These are phyloP conservation scores for Halictus quadricinctus DNA, from an alignment of 2,888 invertebrate species.

Conservation along the genomic window DNA sequence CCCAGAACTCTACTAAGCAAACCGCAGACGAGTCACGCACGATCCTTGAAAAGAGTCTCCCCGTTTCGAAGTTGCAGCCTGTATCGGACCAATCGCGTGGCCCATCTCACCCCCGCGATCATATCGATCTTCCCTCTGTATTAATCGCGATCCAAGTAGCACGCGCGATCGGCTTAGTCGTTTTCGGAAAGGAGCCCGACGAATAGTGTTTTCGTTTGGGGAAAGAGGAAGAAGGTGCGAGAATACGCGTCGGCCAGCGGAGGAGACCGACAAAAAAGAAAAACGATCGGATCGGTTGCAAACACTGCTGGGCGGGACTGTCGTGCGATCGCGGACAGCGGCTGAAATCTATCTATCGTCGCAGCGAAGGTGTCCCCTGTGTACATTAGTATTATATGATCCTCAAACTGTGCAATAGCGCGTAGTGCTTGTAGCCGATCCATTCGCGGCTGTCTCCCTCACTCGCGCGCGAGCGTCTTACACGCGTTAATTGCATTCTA, in stretches of 20 bases:
- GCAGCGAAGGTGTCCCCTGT: conserved; percentile 34
- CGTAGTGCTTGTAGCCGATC: conserved; percentile 53
- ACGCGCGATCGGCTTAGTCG: conserved; percentile 29
- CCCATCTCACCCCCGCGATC: conserved; percentile 67
- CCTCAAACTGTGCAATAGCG: conserved; percentile 66
- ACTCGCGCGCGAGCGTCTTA: conserved; percentile 31
- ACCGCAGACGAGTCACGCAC: conserved; percentile 3
- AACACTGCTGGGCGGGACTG: conserved; percentile 47
- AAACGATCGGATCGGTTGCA: conserved; percentile 35
- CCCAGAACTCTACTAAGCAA: conserved; percentile 11
- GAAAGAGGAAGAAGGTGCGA: background rate
- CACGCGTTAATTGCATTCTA: conserved; percentile 2
- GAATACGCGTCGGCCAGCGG: conserved; percentile 9
- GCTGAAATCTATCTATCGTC: background rate
- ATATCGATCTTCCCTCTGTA: conserved; percentile 29
- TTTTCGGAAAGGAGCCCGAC: conserved; percentile 13
- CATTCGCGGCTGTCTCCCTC: conserved; percentile 34
- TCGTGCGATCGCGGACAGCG: conserved; percentile 39
- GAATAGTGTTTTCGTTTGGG: background rate
- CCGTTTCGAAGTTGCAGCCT: background rate
- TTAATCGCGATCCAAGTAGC: conserved; percentile 11
- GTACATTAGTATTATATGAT: conserved; percentile 69
- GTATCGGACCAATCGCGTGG: conserved; percentile 59
- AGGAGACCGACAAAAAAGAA: conserved; percentile 9
- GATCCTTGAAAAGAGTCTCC: background rate